Evolutionary conservation across 2,797 vertebrate genomes (phyloP), one percentile per base, ranked within the genome.

Genomic region (Jordanella pulchra): DNA sequence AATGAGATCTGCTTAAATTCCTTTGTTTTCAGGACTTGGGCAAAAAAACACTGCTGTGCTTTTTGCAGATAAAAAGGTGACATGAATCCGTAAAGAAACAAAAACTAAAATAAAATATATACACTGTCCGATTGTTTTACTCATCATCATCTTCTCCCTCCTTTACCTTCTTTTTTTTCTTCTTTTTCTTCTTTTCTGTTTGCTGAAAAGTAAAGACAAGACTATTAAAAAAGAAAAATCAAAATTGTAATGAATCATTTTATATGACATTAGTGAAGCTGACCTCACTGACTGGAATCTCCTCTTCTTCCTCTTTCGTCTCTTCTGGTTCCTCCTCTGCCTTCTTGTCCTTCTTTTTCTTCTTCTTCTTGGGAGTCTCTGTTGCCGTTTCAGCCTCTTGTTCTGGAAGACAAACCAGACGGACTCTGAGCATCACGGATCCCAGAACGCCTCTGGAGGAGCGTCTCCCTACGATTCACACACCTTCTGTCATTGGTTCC

Each of bases 301-400:
- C 54, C 23, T 64, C 60, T 18, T 70, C 74, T 44, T 86, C 83
- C 21, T 71, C 73, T 2, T 82, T 51, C 18, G 86, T 84, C 28
- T 82, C 86, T 0, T 60, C 44, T n/a, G 14, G 23, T 4, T 76
- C 71, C 11, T 35, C 80, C 32, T 87, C 89, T 1, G 54, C 80
- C 27, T 86, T 78, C 64, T 89, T 88, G 30, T 92, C 80, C 82
- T 95, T 90, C 83, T 95, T 95, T 85, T 95, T 95, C 73, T 95
- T 95, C 88, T 93, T 92, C 25, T 95, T 96, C 88, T 95, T 96
- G 10, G 91, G 92, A 2, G 90, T 44, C 65, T 94, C 93, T 18
- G 75, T 69, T 32, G 7, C 86, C 14, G 72, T 74, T 86, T 86
- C 90, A 7, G 54, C 68, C 85, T 83, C 86, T 83, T 88, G 85